Evolutionary conservation across 2,113 vertebrate genomes (phyloP).

Genomic region (Hepsetus odoe): DNA sequence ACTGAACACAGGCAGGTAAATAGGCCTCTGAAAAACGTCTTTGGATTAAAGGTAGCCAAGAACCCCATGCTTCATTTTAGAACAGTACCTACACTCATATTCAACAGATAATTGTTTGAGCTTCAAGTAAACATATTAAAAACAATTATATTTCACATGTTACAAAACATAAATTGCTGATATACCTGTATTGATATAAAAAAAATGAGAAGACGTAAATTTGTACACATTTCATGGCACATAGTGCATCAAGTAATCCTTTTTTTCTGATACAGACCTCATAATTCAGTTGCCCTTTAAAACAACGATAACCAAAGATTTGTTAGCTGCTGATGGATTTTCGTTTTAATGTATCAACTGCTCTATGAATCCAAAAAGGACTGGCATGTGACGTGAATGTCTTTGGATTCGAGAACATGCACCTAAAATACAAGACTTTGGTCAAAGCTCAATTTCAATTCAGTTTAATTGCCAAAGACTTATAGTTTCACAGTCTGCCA

Average conservation of each 20-base stretch:
- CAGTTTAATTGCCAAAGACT: slow-evolving; percentile 39
- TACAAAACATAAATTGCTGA: slow-evolving; percentile 70
- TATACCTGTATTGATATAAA: slow-evolving; percentile 48
- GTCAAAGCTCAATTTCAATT: slow-evolving; percentile 67
- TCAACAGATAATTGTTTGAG: slow-evolving; percentile 66
- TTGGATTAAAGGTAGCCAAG: slow-evolving; percentile 76
- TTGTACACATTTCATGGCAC: slow-evolving; percentile 80
- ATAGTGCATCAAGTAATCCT: slow-evolving; percentile 87
- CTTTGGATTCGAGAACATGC: slow-evolving; percentile 33
- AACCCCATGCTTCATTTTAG: slow-evolving; percentile 62
- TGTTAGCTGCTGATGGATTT: slow-evolving; percentile 75
- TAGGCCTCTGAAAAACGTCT: slow-evolving; percentile 72
- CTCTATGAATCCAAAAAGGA: slow-evolving; percentile 65
- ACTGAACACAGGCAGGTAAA: slow-evolving; percentile 57
- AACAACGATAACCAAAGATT: slow-evolving; percentile 67
- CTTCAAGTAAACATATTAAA: slow-evolving; percentile 79
- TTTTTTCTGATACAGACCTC: slow-evolving; percentile 91
- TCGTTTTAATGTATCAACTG: slow-evolving; percentile 46
- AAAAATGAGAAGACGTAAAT: slow-evolving; percentile 62
- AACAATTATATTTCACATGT: slow-evolving; percentile 72
- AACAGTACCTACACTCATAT: slow-evolving; percentile 66
- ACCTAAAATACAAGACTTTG: slow-evolving; percentile 67
- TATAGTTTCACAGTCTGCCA: neutral
- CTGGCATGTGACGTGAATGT: slow-evolving; percentile 65
- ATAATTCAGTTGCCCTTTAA: slow-evolving; percentile 76